phyloP scores from a whole-genome alignment of 2,797 vertebrate species.

The Melanotaenia pygmaea region DNA sequence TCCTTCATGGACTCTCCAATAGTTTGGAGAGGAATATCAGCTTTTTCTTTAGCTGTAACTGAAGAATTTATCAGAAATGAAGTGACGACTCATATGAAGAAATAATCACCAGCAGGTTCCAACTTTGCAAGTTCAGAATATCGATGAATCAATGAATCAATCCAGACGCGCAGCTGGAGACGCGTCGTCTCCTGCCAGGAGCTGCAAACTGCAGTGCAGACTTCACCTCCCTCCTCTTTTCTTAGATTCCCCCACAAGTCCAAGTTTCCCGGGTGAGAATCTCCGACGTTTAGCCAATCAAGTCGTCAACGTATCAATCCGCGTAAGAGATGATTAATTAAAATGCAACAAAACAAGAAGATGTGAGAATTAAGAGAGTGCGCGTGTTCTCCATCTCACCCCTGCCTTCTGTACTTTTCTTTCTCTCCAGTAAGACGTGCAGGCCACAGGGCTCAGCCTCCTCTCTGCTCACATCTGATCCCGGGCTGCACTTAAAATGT shows the following conservation, averaged over 20 bases:
- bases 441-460: conserved; percentile 11
- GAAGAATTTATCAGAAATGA: too few relatives aligned
- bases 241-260: conserved; percentile 22
- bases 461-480: background rate
- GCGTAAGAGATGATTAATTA: background rate
- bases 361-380: background rate
- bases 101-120: conserved; percentile 8
- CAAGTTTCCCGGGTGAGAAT: conserved; percentile 34
- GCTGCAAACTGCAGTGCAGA: conserved; percentile 21
- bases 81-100: background rate
- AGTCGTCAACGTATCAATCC: conserved; percentile 25
- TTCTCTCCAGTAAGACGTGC: conserved; percentile 1
- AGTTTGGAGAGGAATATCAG: background rate
- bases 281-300: conserved; percentile 10
- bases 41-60: too few relatives aligned
- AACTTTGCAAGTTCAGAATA: conserved; percentile 10
- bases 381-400: conserved; percentile 18
- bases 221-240: background rate
- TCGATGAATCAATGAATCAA: conserved; percentile 13
- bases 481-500: conserved; percentile 3
- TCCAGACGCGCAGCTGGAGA: conserved; percentile 16
- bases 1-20: background rate
- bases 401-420: conserved; percentile 14
- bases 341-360: background rate
- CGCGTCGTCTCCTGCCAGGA: background rate